Conservation (phyloP, 2,797 vertebrate species). For the Intellagama lesueurii region DNA sequence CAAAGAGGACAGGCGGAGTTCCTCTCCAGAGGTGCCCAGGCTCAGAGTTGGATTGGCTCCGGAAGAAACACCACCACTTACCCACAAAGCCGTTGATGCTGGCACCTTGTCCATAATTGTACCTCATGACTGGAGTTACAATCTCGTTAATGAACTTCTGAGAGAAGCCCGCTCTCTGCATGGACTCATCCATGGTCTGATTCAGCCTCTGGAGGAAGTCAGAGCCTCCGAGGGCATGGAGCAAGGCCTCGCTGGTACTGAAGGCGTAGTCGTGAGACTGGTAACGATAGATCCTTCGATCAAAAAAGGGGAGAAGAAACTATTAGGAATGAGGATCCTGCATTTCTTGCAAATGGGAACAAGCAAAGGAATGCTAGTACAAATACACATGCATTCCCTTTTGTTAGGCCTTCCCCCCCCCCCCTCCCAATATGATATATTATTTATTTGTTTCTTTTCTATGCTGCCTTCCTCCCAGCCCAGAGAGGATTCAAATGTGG, state of each 20-base stretch:
- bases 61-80: conserved; percentile 62
- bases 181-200: conserved; percentile 87
- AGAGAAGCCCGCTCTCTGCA: conserved; percentile 90
- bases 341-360: background rate
- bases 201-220: conserved; percentile 84
- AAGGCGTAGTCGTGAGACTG: conserved; percentile 93
- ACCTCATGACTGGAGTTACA: conserved; percentile 82
- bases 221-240: conserved; percentile 89
- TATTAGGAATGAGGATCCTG: background rate
- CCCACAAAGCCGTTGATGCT: conserved; percentile 88
- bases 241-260: conserved; percentile 86
- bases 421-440: too few species aligned
- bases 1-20: too few species aligned
- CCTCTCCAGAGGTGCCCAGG: too few species aligned
- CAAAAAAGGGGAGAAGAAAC: conserved; percentile 20
- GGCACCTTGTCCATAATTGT: conserved; percentile 88
- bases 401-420: too few species aligned
- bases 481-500: too few species aligned
- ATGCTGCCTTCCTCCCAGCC: too few species aligned
- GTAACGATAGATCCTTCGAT: conserved; percentile 92
- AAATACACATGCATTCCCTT: too few species aligned
- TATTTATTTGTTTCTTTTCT: too few species aligned
- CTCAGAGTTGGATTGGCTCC: too few species aligned
- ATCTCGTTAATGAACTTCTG: conserved; percentile 90
- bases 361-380: background rate